Evolutionary conservation across 2,113 vertebrate species (phyloP), one percentile per base, ranked within the genome.

Genomic region (Monopterus albus): DNA sequence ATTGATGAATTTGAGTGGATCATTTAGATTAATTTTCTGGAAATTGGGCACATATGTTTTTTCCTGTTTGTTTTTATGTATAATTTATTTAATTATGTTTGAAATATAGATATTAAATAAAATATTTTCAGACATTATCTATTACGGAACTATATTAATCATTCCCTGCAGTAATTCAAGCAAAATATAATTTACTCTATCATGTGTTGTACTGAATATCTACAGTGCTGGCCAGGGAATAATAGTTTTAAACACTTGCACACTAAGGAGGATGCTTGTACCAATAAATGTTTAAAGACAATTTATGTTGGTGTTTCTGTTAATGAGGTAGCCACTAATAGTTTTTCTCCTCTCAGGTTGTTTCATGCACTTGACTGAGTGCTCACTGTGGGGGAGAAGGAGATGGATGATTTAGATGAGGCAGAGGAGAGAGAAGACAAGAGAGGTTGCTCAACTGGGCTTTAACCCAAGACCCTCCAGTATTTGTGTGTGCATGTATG

Each of bases 391-490:
- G 61, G 63, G 57, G 78, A 53, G 62, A 69, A 29, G 7, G 62
- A 36, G 39, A 50, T 5, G 20, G 58, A 58, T 81, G 79, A 88
- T 85, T 86, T 84, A 88, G 35, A 72, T 2, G 47, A 67, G 57
- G 58, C 40, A 47, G 49, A 58, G 56, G 63, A 78, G 36, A 31
- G 59, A 43, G 67, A 76, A 3, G 83, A 82, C 72, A 81, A 75
- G 25, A 69, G 75, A 67, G 21, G 72, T 53, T 85, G 40, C 78
- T 76, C 66, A 62, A 31, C 5, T 59, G 74, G 72, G 78, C 78
- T 76, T 85, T 39, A 58, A 40, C 15, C n/a, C 39, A 47, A 17
- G 23, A 67, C 56, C 42, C 69, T 47, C 35, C 29, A 62, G 2
- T 59, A 3, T 38, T 17, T 45, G 39, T 7, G 21, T 53, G 33